Evolutionary conservation across 2,888 invertebrate genomes (phyloP).

Genomic region (Ectemnius lituratus): DNA sequence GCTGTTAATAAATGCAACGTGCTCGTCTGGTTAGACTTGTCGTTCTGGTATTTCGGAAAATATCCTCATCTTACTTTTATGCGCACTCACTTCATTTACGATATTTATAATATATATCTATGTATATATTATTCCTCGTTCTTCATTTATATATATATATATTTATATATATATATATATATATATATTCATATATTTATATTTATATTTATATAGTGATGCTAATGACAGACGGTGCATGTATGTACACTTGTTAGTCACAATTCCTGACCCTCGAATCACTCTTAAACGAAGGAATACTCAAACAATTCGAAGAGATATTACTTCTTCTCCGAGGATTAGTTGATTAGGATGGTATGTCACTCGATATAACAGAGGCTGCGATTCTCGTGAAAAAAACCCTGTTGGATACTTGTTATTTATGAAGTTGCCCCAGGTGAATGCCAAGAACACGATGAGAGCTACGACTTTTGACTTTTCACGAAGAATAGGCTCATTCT

Average conservation of each 20-base stretch:
- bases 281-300: conserved; percentile 36
- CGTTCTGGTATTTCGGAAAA: conserved; percentile 62
- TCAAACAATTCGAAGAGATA: conserved; percentile 17
- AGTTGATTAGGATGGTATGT: too few relatives aligned
- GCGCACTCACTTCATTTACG: conserved; percentile 48
- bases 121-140: conserved; percentile 57
- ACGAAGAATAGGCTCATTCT: conserved; percentile 4
- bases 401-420: too few relatives aligned
- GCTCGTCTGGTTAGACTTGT: conserved; percentile 44
- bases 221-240: conserved; percentile 74
- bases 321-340: background rate
- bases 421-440: conserved; percentile 34
- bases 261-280: conserved; percentile 71
- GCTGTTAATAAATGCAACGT: conserved; percentile 37
- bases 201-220: conserved; percentile 64
- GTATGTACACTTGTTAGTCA: conserved; percentile 74
- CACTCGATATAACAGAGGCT: conserved; percentile 5
- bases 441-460: conserved; percentile 46
- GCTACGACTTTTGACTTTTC: conserved; percentile 1
- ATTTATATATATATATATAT: conserved; percentile 54
- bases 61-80: conserved; percentile 60
- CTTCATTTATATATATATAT: conserved; percentile 59
- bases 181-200: conserved; percentile 57
- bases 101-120: conserved; percentile 62
- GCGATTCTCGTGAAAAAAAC: too few relatives aligned